phyloP scores from a whole-genome alignment of 2,888 invertebrate genomes.

The Drosophila stalkeri region DNA sequence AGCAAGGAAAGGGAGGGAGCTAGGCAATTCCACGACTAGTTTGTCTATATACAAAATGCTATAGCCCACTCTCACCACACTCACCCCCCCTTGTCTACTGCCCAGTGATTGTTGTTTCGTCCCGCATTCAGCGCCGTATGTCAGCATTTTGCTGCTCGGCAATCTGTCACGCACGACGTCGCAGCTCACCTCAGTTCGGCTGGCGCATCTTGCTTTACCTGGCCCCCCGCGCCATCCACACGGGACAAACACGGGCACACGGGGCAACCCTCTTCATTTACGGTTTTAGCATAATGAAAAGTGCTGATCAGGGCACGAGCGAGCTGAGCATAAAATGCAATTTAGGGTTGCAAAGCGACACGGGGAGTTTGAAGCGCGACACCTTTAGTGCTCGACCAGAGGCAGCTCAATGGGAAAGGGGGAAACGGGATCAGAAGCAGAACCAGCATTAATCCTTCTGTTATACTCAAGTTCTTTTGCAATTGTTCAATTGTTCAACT shows the following conservation, averaged over 20 bases:
- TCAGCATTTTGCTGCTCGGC: constrained; percentile 70
- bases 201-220: constrained; percentile 59
- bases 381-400: constrained; percentile 59
- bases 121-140: constrained; percentile 75
- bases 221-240: constrained; percentile 11
- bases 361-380: constrained; percentile 62
- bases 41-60: constrained; percentile 27
- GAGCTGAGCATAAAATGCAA: constrained; percentile 68
- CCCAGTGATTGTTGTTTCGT: background rate
- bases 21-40: constrained; percentile 29
- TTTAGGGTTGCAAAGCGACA: constrained; percentile 76
- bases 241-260: constrained; percentile 12
- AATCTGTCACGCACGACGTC: constrained; percentile 67
- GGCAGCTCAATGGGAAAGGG: constrained; percentile 5
- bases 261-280: constrained; percentile 75
- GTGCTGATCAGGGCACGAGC: constrained; percentile 69
- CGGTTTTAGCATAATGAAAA: constrained; percentile 79
- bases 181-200: constrained; percentile 25
- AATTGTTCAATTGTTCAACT: constrained; percentile 78
- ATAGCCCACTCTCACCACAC: constrained; percentile 26
- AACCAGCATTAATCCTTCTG: constrained; percentile 81
- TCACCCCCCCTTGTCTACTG: constrained; percentile 23
- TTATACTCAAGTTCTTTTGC: constrained; percentile 58
- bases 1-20: background rate
- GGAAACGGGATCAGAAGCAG: constrained; percentile 5